Base-by-base conservation (phyloP, 2,888 invertebrate genomes). In the Lochmaea capreae region DNA sequence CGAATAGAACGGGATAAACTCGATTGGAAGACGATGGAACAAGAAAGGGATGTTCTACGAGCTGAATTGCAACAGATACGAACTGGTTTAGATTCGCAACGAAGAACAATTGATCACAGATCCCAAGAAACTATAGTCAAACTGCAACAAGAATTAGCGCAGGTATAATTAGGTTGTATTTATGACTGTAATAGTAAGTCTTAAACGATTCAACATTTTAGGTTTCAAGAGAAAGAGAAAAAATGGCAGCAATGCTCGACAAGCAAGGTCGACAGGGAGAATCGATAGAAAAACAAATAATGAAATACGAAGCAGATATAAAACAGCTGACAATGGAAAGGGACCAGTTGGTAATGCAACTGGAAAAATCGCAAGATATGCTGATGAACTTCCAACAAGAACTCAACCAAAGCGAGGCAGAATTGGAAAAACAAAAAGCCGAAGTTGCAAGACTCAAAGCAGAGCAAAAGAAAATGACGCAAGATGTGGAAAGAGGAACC, bases 341-440 rank as follows among this genome's bases (percentile, higher is more conserved):
- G 65, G 96, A 97, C 85, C 96, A 97, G 86, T 87, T 97, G 77
- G 95, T 96, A 1, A 92, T 94, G 78, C 97, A 97, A 86, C 86
- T 97, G 84, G 96, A 97, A 86, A 97, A 97, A 88, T 96, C 95
- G 58, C 97, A 97, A 86, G 96, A 96, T 81, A 96, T 97, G 92
- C 88, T 97, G 73, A 93, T 96, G 87, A 96, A 96, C 87, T 96
- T 97, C 94, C 97, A 96, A 86, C 93, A 96, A 85, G 96, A 97
- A 85, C 86, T 97, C 67, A 95, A 95, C 79, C 91, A 93, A 79
- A 93, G 94, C 79, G 96, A 96, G 87, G 90, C 92, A 59, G 96
- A 95, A 85, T 87, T 95, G 76, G 95, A 95, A 83, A 92, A 93
- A 83, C 94, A 94, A 81, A 91, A 93, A 73, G 93, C 93, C 79